A percentile compares a stretch with the other conserved stretches of the same genome.
These are phyloP conservation scores for Cephus pulcher DNA, from an alignment of 2,888 invertebrate genomes.

Conservation along the genomic window DNA sequence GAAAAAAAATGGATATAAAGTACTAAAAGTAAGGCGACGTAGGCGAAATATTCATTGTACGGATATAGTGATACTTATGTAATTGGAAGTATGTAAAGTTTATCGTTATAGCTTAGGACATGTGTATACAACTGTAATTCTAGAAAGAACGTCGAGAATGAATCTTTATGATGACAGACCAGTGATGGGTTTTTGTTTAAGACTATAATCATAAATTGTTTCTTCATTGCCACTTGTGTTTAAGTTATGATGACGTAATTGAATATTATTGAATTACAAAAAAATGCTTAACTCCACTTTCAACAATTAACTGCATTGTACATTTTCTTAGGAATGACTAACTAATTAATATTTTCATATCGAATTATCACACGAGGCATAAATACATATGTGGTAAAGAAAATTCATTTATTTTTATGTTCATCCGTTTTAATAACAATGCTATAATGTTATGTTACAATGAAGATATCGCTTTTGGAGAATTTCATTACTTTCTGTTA, in stretches of 20 bases:
- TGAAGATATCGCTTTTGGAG: not conserved
- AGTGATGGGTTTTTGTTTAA: not conserved
- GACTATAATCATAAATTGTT: not conserved
- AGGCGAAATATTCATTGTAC: not conserved
- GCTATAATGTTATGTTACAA: not conserved
- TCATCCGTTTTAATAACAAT: not conserved
- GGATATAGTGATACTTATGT: constrained; percentile 10
- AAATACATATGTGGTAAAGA: not conserved
- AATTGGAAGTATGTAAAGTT: constrained; percentile 19
- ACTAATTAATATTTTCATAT: not conserved
- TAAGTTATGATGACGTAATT: not conserved
- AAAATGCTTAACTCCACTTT: not conserved
- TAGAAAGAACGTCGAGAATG: constrained; percentile 11
- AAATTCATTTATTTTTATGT: not conserved
- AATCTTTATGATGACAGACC: constrained; percentile 12
- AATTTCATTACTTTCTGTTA: not conserved
- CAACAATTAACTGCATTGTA: not conserved
- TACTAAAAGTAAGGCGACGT: not conserved
- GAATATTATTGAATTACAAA: not conserved
- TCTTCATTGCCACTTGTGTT: not conserved
- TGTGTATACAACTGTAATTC: constrained; percentile 20
- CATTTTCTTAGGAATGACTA: not conserved
- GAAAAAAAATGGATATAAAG: not conserved
- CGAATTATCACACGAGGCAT: not conserved
- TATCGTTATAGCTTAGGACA: constrained; percentile 11